Evolutionary conservation across 2,888 invertebrate species (phyloP).

Genomic region (Pecten maximus): DNA sequence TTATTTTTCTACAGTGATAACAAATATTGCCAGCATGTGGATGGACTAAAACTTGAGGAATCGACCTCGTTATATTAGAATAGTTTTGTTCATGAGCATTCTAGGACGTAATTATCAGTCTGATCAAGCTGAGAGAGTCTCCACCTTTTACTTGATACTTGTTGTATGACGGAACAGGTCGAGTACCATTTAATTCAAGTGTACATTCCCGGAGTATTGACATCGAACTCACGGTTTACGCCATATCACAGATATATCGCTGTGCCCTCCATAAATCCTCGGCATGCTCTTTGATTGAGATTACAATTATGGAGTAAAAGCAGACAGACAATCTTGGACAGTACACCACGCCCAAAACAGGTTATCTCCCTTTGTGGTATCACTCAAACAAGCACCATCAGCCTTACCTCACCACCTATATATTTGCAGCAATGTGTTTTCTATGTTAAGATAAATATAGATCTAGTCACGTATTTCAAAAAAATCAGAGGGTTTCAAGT

Average conservation of each 20-base stretch:
- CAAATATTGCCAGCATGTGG: neutral
- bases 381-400: neutral
- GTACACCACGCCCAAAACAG: neutral
- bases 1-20: neutral
- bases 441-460: neutral
- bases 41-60: neutral
- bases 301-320: neutral
- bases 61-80: neutral
- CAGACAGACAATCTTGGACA: slow-evolving; percentile 19
- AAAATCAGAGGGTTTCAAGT: no score
- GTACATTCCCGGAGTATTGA: neutral
- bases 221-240: slow-evolving; percentile 2
- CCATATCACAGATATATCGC: neutral
- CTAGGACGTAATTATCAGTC: neutral
- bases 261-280: neutral
- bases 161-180: neutral
- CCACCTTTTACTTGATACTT: neutral
- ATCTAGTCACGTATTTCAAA: neutral
- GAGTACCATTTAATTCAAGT: neutral
- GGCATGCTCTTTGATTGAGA: neutral
- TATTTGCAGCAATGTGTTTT: neutral
- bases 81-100: neutral
- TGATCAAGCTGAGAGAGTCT: neutral
- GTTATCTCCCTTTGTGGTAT: neutral
- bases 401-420: neutral